Base-by-base conservation (phyloP, 2,888 invertebrate genomes). In the Hetaerina titia region DNA sequence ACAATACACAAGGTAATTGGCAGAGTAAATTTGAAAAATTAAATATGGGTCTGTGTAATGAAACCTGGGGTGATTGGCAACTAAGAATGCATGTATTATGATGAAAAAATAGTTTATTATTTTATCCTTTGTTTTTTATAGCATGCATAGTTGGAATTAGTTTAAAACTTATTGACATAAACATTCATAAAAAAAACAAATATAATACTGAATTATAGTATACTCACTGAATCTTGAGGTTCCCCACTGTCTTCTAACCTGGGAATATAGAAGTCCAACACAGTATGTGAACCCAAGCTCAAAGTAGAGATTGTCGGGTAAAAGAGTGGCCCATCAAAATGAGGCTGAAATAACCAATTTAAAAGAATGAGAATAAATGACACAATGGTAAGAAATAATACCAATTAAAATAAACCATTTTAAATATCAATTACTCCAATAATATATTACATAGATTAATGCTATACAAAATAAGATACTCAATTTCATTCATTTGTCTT, bases 251-350 rank as follows among this genome's bases (percentile, higher is more conserved):
- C 92, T 56, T 92, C 92, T 92, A 17, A 56, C 57, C 92, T 97
- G 96, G 96, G 97, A 96, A 98, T 97, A 95, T 98, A 97, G 96
- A 99, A 99, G 96, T 99, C 98, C 89, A 99, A 97, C n/a, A 99
- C 96, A 19, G 98, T 98, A 96, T 99, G 98, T 0, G 99, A 99
- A 0, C 99, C 99, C 96, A 99, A 98, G 92, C 98, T 98, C 95
- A 99, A 98, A 0, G 99, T 99, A 31, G 99, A 98, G 95, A 99
- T 98, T 22, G 98, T 98, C 0, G 99, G 99, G 96, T 98, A 98
- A 96, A 99, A 99, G 25, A 99, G 97, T 0, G 99, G 98, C 0
- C 99, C 99, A 97, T 99, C 99, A 57, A 98, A 98, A 97, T 99
- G 99, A 2, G 99, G 98, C 98, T 98, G 96, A 17, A 96, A 96